Evolutionary conservation across 2,888 invertebrate genomes (phyloP).

Genomic region (Hartigia nigra): DNA sequence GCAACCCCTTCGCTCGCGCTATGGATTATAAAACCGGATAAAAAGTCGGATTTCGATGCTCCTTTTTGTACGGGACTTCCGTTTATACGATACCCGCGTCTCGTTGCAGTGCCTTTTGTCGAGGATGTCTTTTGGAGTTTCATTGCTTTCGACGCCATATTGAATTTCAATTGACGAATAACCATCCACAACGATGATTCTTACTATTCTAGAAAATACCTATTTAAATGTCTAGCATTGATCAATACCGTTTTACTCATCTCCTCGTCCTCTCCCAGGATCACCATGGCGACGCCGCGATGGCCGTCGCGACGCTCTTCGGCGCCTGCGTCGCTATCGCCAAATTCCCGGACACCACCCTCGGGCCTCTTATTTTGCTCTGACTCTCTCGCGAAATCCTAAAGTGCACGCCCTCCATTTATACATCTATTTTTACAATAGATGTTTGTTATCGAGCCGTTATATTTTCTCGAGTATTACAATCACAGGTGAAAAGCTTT

Average conservation of each 20-base stretch:
- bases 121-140: neutral
- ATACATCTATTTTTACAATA: neutral
- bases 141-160: neutral
- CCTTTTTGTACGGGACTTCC: constrained; percentile 1
- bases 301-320: constrained; percentile 51
- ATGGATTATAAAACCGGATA: constrained; percentile 58
- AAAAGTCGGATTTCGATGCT: constrained; percentile 22
- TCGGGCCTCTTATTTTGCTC: neutral
- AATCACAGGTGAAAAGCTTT: neutral
- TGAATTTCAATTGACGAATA: constrained; percentile 37
- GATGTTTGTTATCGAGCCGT: neutral
- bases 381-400: neutral
- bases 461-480: neutral
- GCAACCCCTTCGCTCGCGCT: constrained; percentile 52
- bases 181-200: constrained; percentile 35
- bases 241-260: constrained; percentile 49
- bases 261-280: constrained; percentile 51
- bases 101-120: neutral
- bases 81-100: neutral
- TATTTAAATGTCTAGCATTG: constrained; percentile 28
- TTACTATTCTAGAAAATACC: neutral
- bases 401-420: neutral
- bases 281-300: constrained; percentile 58
- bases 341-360: neutral
- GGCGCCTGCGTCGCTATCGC: constrained; percentile 48